phyloP scores from a whole-genome alignment of 1,140 invertebrate species.

The Drosophila oshimai region DNA sequence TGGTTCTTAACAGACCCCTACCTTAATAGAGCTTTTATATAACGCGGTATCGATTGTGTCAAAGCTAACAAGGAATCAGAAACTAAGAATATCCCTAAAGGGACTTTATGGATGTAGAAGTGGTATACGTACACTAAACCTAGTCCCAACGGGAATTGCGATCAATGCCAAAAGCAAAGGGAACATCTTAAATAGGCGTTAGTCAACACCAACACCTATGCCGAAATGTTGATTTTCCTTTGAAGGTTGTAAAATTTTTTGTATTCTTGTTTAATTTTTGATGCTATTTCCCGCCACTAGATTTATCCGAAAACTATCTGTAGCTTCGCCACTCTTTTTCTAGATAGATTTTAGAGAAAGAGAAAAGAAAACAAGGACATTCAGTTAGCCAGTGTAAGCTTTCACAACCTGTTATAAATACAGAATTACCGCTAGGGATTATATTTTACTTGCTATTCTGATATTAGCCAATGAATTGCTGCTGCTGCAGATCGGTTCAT shows the following conservation, averaged over 20 bases:
- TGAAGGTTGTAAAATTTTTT: not conserved
- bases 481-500: conserved; percentile 55
- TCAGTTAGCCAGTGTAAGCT: conserved; percentile 41
- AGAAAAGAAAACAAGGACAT: not conserved
- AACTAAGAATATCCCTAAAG: conserved; percentile 15
- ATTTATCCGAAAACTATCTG: conserved; percentile 9
- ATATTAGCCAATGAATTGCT: conserved; percentile 47
- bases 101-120: conserved; percentile 28
- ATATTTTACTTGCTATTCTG: conserved; percentile 39
- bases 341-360: conserved; percentile 5
- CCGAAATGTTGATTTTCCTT: conserved; percentile 20
- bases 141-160: conserved; percentile 54
- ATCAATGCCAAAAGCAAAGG: conserved; percentile 49
- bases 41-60: conserved; percentile 58
- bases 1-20: conserved; percentile 34
- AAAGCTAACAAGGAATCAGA: conserved; percentile 20
- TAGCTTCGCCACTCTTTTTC: conserved; percentile 1
- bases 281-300: conserved; percentile 36
- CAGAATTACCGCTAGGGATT: conserved; percentile 18
- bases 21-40: conserved; percentile 40
- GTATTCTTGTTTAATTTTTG: conserved; percentile 35
- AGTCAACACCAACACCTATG: conserved; percentile 13
- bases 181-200: conserved; percentile 1
- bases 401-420: conserved; percentile 48
- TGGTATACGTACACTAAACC: conserved; percentile 47